These are phyloP conservation scores for Craterocephalus amniculus DNA, from an alignment of 2,797 vertebrate genomes.

Conservation along the genomic window DNA sequence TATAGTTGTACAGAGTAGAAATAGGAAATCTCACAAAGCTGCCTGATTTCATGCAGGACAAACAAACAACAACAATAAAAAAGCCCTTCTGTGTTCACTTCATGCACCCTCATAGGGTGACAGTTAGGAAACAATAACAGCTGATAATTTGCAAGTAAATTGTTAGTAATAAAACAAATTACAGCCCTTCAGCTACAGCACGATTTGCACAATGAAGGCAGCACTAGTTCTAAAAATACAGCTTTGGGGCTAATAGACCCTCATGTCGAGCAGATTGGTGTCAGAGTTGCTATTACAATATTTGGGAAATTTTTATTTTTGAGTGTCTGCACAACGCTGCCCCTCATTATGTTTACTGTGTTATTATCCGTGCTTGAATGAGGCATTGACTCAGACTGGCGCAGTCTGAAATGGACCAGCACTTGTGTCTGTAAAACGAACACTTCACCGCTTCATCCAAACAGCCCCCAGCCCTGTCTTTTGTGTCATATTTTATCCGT, in stretches of 20 bases:
- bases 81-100: slow-evolving; percentile 21
- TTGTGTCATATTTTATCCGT: slow-evolving; percentile 2
- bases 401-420: background rate
- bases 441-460: slow-evolving; percentile 9
- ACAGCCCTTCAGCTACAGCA: slow-evolving; percentile 18
- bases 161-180: slow-evolving; percentile 28
- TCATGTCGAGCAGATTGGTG: slow-evolving; percentile 23
- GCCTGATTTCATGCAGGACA: background rate
- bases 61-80: background rate
- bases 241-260: slow-evolving; percentile 22
- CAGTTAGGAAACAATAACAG: slow-evolving; percentile 25
- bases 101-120: slow-evolving; percentile 11
- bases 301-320: slow-evolving; percentile 21
- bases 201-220: slow-evolving; percentile 18
- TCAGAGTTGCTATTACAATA: slow-evolving; percentile 28
- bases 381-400: background rate
- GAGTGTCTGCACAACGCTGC: slow-evolving; percentile 11
- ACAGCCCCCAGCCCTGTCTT: background rate
- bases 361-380: slow-evolving; percentile 28
- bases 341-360: slow-evolving; percentile 26
- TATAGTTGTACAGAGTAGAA: background rate
- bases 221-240: slow-evolving; percentile 19
- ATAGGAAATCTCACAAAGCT: background rate
- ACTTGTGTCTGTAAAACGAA: slow-evolving; percentile 10
- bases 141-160: slow-evolving; percentile 43